Evolutionary conservation across 2,888 invertebrate genomes (phyloP), one percentile per base, ranked within the genome.

Genomic region (Sclerodermus sp.): DNA sequence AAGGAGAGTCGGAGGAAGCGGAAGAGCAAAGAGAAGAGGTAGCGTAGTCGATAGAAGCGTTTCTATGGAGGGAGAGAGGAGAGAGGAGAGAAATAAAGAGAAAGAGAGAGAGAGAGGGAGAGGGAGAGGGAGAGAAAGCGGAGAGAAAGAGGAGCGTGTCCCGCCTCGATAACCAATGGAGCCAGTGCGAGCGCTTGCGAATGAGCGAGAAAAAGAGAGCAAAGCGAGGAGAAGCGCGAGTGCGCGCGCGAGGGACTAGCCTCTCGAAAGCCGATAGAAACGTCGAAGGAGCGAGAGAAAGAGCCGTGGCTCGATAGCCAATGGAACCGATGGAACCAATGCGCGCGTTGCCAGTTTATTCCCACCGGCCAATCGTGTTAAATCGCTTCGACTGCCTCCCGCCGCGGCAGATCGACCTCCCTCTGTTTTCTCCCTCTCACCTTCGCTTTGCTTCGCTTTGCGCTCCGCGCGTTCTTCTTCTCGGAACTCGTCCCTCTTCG

Each of bases 251-350:
- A 23, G 23, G 23, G 23, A 23, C 23, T 23, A 23, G 23, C 29
- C 34, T n/a, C 34, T 34, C 34, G 34, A 34, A 34, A 36, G 46
- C 52, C 62, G 62, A 60, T 56, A 57, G 59, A 63, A 61, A 51
- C 61, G 52, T 53, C 48, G 53, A 47, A 45, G 54, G 55, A 52
- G 47, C 36, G 53, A 60, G 53, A 45, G 50, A 51, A 47, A 51
- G 57, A 55, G 49, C 55, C 46, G 43, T 52, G 51, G 40, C 52
- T 49, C 58, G 57, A 64, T 64, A 62, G 72, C 72, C 76, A 76
- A 76, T 76, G 71, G 71, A 74, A 69, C 71, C 75, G 71, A 77
- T 77, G 71, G 75, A 75, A 72, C 76, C 77, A 73, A 76, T 76
- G 73, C 76, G 73, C 71, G 71, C 68, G 71, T 68, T 69, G 71